Conservation (phyloP, 1,140 invertebrate species). For the Drosophila kikkawai region DNA sequence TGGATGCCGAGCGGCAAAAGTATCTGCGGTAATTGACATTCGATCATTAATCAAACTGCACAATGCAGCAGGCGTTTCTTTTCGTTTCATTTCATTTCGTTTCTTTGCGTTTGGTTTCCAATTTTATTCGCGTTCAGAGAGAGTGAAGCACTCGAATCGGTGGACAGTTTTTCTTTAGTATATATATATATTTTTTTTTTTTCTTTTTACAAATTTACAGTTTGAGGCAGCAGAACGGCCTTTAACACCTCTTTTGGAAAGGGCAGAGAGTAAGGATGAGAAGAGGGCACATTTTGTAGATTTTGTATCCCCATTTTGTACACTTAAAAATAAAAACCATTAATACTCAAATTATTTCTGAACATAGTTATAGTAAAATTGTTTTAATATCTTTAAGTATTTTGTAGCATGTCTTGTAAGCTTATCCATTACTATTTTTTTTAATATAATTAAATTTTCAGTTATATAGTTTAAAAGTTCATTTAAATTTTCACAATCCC, state of each 20-base stretch:
- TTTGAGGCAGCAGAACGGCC: conserved; percentile 57
- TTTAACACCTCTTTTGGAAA: conserved; percentile 64
- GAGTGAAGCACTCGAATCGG: background rate
- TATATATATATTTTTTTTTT: conserved; percentile 1
- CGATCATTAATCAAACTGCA: conserved; percentile 84
- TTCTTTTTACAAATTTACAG: conserved; percentile 33
- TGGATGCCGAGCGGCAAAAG: conserved; percentile 34
- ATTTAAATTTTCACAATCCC: no score
- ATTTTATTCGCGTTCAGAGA: conserved; percentile 36
- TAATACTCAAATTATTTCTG: background rate
- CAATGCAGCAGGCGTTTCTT: conserved; percentile 82
- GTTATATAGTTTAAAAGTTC: no score
- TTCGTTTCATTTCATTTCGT: conserved; percentile 61
- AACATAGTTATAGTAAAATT: background rate
- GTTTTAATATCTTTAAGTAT: background rate
- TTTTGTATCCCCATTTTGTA: background rate
- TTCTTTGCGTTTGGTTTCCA: conserved; percentile 54
- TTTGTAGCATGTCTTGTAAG: no score
- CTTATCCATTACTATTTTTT: no score
- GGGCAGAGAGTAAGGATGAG: background rate
- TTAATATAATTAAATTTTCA: no score
- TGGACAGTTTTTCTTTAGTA: conserved; percentile 36
- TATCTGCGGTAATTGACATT: conserved; percentile 84
- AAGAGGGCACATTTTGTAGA: background rate
- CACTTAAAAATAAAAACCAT: background rate